Evolutionary conservation across 2,888 invertebrate genomes (phyloP), one percentile per base, ranked within the genome.

Genomic region (Chrysolina haemoptera): DNA sequence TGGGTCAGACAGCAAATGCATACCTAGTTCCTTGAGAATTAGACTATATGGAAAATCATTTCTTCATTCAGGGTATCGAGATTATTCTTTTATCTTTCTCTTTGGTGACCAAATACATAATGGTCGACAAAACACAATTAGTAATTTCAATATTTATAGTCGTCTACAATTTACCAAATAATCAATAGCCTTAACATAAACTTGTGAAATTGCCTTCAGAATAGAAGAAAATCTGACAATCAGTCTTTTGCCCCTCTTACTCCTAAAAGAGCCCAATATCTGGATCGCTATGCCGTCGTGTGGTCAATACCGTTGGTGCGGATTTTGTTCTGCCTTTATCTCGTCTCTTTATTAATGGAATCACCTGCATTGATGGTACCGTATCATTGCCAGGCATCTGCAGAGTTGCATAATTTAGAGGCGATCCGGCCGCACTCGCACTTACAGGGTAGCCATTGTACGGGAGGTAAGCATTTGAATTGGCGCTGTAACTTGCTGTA

Each of bases 371-470:
- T 16, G 6, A 41, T 16, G 73, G 68, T 18, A 72, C 62, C 14
- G 73, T 73, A 55, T 70, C 78, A 71, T 78, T 82, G 50, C 69
- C 78, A 35, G 82, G 76, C 55, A 79, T 78, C 59, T 79, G 82
- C 5, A 81, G 80, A 6, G 80, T 78, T 11, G 82, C 75, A 65
- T 84, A 83, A 66, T 82, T 81, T 43, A 74, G 65, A 41, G 59
- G 64, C 9, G 79, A 72, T 64, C 77, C 79, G 14, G 74, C 70
- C 20, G 55, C 75, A 40, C 55, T 40, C 8, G 55, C 75, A 40
- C 55, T 40, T 3, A 40, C 12, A 27, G 67, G 14, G 18, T 40
- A 27, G 9, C 1, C 53, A 46, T 14, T 53, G 35, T 66, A 35
- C 16, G 55, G 67, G 4, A 14, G 6, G 53, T 53, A 53, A 11